phyloP scores from a whole-genome alignment of 2,888 invertebrate genomes.

The Herminia tarsipennalis region DNA sequence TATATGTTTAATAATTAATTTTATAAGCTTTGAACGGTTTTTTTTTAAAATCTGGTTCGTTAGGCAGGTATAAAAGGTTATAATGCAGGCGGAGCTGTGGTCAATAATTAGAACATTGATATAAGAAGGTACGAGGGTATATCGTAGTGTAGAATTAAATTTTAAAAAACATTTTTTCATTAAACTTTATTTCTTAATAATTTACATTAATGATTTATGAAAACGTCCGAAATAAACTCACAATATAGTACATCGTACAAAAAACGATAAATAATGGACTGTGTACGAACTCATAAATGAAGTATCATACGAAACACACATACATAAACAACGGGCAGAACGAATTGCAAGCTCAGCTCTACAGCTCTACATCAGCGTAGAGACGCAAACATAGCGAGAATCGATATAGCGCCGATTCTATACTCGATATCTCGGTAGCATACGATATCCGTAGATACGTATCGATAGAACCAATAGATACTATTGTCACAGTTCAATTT shows the following conservation, averaged over 20 bases:
- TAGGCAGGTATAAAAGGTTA: no score
- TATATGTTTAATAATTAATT: no score
- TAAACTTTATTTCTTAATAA: no score
- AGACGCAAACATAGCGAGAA: constrained; percentile 56
- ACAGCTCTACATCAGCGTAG: constrained; percentile 67
- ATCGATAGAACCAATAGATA: constrained; percentile 47
- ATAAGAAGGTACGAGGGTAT: no score
- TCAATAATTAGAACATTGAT: no score
- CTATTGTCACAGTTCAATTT: constrained; percentile 60
- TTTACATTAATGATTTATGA: no score
- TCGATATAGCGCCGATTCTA: constrained; percentile 53
- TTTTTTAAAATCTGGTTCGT: no score
- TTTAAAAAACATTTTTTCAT: no score
- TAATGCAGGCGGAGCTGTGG: no score
- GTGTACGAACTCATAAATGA: constrained; percentile 42
- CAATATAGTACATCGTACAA: constrained; percentile 27
- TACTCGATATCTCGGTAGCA: constrained; percentile 23
- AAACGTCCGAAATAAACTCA: constrained; percentile 26
- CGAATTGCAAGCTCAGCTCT: constrained; percentile 66
- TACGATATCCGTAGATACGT: constrained; percentile 47
- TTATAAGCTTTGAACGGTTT: no score
- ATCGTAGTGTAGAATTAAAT: no score
- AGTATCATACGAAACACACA: constrained; percentile 52
- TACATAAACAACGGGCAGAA: constrained; percentile 60
- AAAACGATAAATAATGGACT: constrained; percentile 39